Evolutionary conservation across 2,888 invertebrate species (phyloP).

Genomic region (Drosophila nr. perissopoda): DNA sequence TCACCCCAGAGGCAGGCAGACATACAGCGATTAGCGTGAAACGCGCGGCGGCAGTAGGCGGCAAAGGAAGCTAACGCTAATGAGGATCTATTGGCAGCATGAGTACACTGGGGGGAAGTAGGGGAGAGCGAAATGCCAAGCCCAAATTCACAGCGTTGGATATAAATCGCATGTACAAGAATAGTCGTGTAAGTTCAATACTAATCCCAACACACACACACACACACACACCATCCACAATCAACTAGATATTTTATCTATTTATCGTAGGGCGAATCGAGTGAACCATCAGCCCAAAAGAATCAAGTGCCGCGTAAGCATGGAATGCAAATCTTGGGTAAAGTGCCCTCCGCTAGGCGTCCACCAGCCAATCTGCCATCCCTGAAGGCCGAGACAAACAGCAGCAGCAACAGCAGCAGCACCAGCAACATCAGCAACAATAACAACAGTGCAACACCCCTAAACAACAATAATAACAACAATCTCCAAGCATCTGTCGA

Average conservation of each 20-base stretch:
- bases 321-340: conserved; percentile 99
- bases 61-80: conserved; percentile 85
- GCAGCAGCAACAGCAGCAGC: conserved; percentile 84
- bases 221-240: not conserved
- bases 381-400: conserved; percentile 95
- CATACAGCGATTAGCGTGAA: conserved; percentile 67
- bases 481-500: conserved; percentile 64
- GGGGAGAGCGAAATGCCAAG: conserved; percentile 88
- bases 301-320: conserved; percentile 97
- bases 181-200: conserved; percentile 89
- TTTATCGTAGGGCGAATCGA: conserved; percentile 90
- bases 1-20: conserved; percentile 18
- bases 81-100: conserved; percentile 86
- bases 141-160: conserved; percentile 98
- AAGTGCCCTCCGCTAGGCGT: conserved; percentile 98
- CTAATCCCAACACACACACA: not conserved
- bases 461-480: conserved; percentile 32
- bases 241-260: conserved; percentile 3
- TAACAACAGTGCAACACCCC: conserved; percentile 54
- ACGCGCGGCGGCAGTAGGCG: conserved; percentile 77
- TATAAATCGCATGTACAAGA: conserved; percentile 98
- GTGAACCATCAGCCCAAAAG: conserved; percentile 94
- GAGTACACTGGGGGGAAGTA: conserved; percentile 86
- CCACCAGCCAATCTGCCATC: conserved; percentile 99
- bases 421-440: conserved; percentile 74